These are phyloP conservation scores for Heliconius hewitsoni DNA, from an alignment of 1,140 invertebrate species.

Conservation along the genomic window DNA sequence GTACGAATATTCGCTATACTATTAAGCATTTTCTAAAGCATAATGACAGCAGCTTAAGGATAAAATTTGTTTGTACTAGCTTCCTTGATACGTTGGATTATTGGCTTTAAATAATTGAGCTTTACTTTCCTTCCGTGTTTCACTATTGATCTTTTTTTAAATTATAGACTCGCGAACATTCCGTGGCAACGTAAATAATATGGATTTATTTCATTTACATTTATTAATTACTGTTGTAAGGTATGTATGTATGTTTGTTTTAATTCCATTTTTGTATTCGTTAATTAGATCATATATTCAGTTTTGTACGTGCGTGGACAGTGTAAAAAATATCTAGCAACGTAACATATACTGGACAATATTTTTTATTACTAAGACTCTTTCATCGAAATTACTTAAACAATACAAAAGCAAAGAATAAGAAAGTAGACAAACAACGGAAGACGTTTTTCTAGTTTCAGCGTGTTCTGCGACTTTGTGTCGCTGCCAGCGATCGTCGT, in stretches of 20 bases:
- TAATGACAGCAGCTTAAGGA: slow-evolving; percentile 25
- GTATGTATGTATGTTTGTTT: too few species aligned
- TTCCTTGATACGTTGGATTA: slow-evolving; percentile 34
- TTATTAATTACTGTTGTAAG: not conserved
- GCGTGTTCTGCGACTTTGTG: slow-evolving; percentile 55
- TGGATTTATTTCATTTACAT: not conserved
- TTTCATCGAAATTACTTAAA: not conserved
- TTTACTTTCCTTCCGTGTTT: slow-evolving; percentile 50
- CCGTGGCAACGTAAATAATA: slow-evolving; percentile 43
- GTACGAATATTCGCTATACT: slow-evolving; percentile 26
- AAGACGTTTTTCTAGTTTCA: slow-evolving; percentile 60
- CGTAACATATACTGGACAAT: not conserved
- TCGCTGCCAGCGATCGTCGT: slow-evolving; percentile 52
- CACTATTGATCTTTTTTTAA: slow-evolving; percentile 55
- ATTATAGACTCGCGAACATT: slow-evolving; percentile 38
- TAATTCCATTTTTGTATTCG: too few species aligned
- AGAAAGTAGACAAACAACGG: slow-evolving; percentile 54
- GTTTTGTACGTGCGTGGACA: not conserved
- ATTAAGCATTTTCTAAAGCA: slow-evolving; percentile 25
- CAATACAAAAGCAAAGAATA: not conserved
- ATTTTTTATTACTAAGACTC: not conserved
- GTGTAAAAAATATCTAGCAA: not conserved
- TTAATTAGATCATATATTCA: too few species aligned
- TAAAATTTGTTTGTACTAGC: slow-evolving; percentile 11
- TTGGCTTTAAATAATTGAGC: slow-evolving; percentile 49